A percentile compares a stretch with the other conserved stretches of the same genome.
Evolutionary conservation across 2,888 invertebrate genomes (phyloP).

Genomic region (Adineta ricciae): DNA sequence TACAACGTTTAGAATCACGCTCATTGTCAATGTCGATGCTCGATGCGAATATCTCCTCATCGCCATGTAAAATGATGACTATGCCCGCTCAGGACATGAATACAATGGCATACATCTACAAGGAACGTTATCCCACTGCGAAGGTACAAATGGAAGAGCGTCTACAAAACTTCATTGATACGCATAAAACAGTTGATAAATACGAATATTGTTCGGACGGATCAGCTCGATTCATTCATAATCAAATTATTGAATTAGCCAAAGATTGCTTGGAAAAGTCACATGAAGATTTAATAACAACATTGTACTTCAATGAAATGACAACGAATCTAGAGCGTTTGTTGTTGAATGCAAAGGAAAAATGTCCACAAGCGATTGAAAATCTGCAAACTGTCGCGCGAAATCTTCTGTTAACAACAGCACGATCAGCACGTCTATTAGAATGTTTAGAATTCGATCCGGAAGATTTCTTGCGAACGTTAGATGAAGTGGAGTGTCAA

Average conservation of each 20-base stretch:
- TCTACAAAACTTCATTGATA: conserved; percentile 30
- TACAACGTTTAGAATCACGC: conserved; percentile 22
- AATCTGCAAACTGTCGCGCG: conserved; percentile 29
- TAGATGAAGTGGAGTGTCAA: conserved; percentile 74
- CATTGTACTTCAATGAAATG: conserved; percentile 93
- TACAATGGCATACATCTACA: not conserved
- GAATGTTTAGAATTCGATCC: conserved; percentile 99
- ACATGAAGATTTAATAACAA: conserved; percentile 82
- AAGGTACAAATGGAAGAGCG: conserved; percentile 32
- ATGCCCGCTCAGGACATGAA: not conserved
- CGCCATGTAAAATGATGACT: not conserved
- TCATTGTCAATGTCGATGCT: conserved; percentile 20
- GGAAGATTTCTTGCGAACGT: conserved; percentile 87
- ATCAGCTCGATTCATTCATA: conserved; percentile 86
- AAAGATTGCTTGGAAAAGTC: conserved; percentile 90
- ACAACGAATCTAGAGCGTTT: conserved; percentile 88
- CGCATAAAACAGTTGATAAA: conserved; percentile 23
- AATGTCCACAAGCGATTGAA: conserved; percentile 27
- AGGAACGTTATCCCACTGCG: conserved; percentile 18
- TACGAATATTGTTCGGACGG: conserved; percentile 49
- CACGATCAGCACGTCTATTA: conserved; percentile 82
- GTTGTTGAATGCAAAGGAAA: conserved; percentile 64
- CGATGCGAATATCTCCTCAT: conserved; percentile 1
- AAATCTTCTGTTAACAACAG: conserved; percentile 78
- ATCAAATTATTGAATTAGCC: conserved; percentile 75